These are phyloP conservation scores for Steromphala cineraria DNA, from an alignment of 2,888 invertebrate genomes.

Conservation along the genomic window DNA sequence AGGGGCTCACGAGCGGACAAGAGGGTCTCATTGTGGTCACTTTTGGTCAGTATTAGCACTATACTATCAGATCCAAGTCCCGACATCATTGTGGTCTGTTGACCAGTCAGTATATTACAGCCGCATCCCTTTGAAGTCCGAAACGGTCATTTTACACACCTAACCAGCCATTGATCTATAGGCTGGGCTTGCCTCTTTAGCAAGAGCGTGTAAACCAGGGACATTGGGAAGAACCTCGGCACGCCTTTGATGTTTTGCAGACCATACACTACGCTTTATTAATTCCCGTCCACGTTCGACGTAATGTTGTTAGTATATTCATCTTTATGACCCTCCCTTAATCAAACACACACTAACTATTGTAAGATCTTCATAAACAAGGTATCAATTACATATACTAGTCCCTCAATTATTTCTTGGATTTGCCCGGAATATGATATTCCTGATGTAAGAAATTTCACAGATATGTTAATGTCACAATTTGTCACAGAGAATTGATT, in stretches of 20 bases:
- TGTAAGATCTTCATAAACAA: neutral
- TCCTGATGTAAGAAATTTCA: too few relatives aligned
- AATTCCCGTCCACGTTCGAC: neutral
- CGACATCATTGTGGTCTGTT: too few relatives aligned
- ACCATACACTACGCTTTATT: neutral
- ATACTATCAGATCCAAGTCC: too few relatives aligned
- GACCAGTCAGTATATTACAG: neutral
- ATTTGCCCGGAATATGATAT: too few relatives aligned
- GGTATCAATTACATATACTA: too few relatives aligned
- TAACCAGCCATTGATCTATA: neutral
- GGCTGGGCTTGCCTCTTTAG: neutral
- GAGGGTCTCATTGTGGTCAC: neutral
- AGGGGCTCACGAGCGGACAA: neutral
- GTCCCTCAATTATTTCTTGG: too few relatives aligned
- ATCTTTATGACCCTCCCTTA: neutral
- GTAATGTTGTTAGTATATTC: neutral
- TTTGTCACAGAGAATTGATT: too few relatives aligned
- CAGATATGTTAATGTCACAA: too few relatives aligned
- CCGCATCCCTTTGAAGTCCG: neutral
- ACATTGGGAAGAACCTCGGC: neutral
- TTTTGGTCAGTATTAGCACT: neutral
- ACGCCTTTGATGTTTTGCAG: neutral
- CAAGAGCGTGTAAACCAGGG: neutral
- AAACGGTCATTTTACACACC: neutral
- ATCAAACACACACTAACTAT: neutral